phyloP scores from a whole-genome alignment of 2,797 vertebrate species.

The Pipistrellus pygmaeus region DNA sequence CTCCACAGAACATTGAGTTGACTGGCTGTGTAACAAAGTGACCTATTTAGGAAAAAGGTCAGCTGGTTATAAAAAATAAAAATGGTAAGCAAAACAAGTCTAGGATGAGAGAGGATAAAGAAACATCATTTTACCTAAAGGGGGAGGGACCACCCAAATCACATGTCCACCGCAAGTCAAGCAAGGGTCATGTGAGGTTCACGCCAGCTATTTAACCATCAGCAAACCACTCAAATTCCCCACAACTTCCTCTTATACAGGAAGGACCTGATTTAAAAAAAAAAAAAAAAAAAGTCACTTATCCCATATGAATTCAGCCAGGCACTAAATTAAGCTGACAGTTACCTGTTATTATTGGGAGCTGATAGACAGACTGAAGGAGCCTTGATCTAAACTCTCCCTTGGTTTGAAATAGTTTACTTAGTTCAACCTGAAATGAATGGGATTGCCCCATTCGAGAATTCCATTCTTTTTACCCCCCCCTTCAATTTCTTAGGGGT shows the following conservation, averaged over 20 bases:
- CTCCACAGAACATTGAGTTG: slow-evolving; percentile 50
- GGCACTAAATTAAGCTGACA: slow-evolving; percentile 46
- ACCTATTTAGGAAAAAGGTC: slow-evolving; percentile 73
- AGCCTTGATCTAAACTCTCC: neutral
- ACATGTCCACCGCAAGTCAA: neutral
- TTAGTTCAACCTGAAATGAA: neutral
- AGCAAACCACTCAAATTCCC: neutral
- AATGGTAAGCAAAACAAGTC: slow-evolving; percentile 36
- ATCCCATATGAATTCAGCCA: slow-evolving; percentile 48
- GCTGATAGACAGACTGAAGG: neutral
- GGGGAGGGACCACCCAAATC: neutral
- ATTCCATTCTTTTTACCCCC: neutral
- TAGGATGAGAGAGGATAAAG: neutral
- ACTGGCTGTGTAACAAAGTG: slow-evolving; percentile 62
- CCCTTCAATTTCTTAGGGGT: neutral
- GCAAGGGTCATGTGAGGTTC: neutral
- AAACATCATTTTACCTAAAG: slow-evolving; percentile 18
- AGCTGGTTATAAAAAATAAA: slow-evolving; percentile 38
- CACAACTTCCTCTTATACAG: neutral
- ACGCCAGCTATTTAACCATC: neutral
- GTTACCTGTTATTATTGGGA: slow-evolving; percentile 16
- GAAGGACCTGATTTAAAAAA: neutral
- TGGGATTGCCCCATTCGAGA: neutral
- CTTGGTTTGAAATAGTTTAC: neutral
- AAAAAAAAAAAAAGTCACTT: neutral